A percentile compares a stretch with the other conserved stretches of the same genome.
Conservation (phyloP, 23 tunicate genomes). For the Ascidia mentula region DNA sequence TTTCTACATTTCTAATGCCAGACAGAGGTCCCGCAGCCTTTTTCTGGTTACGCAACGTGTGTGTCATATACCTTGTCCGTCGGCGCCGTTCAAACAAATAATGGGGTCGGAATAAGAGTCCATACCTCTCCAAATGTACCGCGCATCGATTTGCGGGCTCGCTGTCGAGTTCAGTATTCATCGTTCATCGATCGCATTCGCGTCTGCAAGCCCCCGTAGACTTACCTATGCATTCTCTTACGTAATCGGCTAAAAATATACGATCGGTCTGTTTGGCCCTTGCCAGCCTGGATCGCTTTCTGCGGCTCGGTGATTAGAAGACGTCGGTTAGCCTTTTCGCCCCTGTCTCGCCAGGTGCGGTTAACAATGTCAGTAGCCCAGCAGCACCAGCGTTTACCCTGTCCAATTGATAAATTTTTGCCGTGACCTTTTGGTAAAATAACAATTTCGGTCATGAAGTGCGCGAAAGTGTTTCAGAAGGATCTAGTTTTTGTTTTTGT, state of each 20-base stretch:
- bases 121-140: background rate
- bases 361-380: background rate
- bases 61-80: no score
- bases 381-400: background rate
- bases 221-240: background rate
- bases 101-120: background rate
- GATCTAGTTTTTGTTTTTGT: background rate
- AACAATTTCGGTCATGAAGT: no score
- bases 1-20: background rate
- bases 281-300: background rate
- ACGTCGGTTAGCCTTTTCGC: slow-evolving; percentile 1
- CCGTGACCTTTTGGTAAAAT: background rate
- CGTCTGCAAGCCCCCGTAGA: background rate
- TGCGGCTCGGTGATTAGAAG: background rate
- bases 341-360: background rate
- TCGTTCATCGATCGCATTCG: background rate
- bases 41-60: background rate
- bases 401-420: background rate
- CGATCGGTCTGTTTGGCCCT: slow-evolving; percentile 1
- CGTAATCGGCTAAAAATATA: background rate
- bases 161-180: no score
- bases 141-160: slow-evolving; percentile 2
- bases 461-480: background rate
- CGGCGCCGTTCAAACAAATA: background rate
- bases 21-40: no score